Evolutionary conservation across 1,140 invertebrate species (phyloP).

Genomic region (Maconellicoccus hirsutus): DNA sequence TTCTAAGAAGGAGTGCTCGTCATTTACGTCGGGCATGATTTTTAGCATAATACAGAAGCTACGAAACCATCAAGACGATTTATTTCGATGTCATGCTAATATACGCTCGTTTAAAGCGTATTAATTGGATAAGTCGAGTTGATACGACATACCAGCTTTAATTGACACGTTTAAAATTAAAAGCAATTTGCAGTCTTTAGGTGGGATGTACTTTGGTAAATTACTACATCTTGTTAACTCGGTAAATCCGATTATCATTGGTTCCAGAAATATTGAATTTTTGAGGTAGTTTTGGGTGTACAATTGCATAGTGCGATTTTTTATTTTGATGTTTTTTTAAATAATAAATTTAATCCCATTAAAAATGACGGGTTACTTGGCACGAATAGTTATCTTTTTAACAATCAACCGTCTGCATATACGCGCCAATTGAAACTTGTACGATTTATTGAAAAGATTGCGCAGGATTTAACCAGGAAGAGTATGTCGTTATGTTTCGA

Average conservation of each 20-base stretch:
- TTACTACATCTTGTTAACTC: background rate
- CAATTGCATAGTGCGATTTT: too few species aligned
- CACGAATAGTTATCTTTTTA: background rate
- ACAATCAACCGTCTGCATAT: background rate
- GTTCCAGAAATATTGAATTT: too few species aligned
- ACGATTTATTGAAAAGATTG: background rate
- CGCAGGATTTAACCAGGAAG: too few species aligned
- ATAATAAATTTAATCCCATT: constrained; percentile 10
- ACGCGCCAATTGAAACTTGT: background rate
- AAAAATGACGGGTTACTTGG: background rate
- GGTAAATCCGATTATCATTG: background rate
- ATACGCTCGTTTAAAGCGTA: background rate
- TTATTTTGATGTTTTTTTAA: background rate
- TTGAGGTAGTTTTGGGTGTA: too few species aligned
- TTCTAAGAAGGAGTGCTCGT: too few species aligned
- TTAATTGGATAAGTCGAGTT: background rate
- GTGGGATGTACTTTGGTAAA: background rate
- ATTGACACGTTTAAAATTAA: constrained; percentile 10
- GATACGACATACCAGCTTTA: background rate
- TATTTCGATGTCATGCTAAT: background rate
- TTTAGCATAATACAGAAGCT: background rate
- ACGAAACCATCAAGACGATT: background rate
- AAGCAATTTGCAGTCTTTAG: background rate
- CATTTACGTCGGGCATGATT: too few species aligned
- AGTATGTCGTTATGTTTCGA: too few species aligned